Evolutionary conservation across 2,888 invertebrate species (phyloP), one percentile per base, ranked within the genome.

Genomic region (Eumerus sabulonum): DNA sequence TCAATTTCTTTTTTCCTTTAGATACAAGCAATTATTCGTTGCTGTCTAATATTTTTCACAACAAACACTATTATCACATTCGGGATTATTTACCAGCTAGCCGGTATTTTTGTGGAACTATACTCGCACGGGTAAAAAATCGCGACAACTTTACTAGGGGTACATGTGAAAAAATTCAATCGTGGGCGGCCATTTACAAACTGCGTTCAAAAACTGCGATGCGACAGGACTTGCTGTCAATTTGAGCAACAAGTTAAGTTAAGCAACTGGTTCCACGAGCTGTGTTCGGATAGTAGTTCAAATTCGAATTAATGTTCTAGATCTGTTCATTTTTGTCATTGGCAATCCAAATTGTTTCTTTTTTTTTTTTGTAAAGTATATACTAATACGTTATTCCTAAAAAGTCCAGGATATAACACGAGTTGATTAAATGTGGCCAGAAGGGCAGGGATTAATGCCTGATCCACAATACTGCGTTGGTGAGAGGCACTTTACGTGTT

Each of bases 151-250:
- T 68, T 11, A 38, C 73, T 67, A 17, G 64, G 50, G 17, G 45
- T 36, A 73, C 57, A 74, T 64, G 68, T 79, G 74, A 60, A 79
- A 74, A 79, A 79, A 59, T 54, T 70, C 12, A 70, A 59, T 70
- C 54, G 68, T 74, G 68, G 79, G 74, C 79, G 74, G 74, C 74
- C 79, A 79, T 74, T 79, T 74, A 74, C 68, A 74, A 79, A 79
- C 74, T 74, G 63, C 73, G 68, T 79, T 77, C 66, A 14, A 63
- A 47, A 54, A 67, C 11, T 67, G 40, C 57, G 60, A 66, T 76
- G 71, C 64, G 60, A 60, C 36, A 47, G 51, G 13, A 16, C 7
- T 27, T 19, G 16, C 53, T 70, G 68, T 70, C 68, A 70, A 3
- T 68, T 68, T 68, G 67, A 16, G 45, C 44, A 16, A 12, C 38